A percentile compares a stretch with the other conserved stretches of the same genome.
Conservation (phyloP, 2,797 vertebrate genomes). For the Acrossocheilus fasciatus region DNA sequence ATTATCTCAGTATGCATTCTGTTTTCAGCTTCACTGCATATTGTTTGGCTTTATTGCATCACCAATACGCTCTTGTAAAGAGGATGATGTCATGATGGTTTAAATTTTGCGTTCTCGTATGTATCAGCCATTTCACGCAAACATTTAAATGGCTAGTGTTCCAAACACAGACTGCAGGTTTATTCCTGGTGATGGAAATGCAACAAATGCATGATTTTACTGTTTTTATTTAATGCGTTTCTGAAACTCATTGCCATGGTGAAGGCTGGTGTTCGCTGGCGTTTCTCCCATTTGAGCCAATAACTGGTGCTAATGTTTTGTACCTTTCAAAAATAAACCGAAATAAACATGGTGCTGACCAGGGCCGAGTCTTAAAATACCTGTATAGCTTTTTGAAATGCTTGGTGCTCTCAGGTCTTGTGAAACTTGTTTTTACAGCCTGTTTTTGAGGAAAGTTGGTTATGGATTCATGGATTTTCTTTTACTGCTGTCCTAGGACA, state of each 20-base stretch:
- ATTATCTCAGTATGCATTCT: constrained; percentile 42
- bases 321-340: constrained; percentile 50
- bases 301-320: constrained; percentile 76
- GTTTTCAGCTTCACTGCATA: constrained; percentile 35
- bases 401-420: constrained; percentile 58
- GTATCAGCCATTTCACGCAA: constrained; percentile 22
- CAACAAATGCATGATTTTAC: constrained; percentile 50
- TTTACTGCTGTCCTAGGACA: constrained; percentile 48
- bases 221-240: background rate
- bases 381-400: constrained; percentile 42
- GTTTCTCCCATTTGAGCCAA: constrained; percentile 66
- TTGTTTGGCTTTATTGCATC: constrained; percentile 36
- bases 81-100: constrained; percentile 16
- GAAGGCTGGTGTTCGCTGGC: constrained; percentile 41
- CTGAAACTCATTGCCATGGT: constrained; percentile 35
- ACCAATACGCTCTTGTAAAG: constrained; percentile 6
- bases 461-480: constrained; percentile 30
- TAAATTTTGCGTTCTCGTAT: background rate
- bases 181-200: constrained; percentile 18
- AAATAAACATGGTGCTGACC: constrained; percentile 44
- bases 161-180: constrained; percentile 22
- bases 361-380: constrained; percentile 45
- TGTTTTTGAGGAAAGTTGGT: constrained; percentile 32
- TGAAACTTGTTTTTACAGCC: constrained; percentile 51
- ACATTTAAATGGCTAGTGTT: constrained; percentile 20